Conservation (phyloP, 2,113 vertebrate species). For the Larimichthys crocea region DNA sequence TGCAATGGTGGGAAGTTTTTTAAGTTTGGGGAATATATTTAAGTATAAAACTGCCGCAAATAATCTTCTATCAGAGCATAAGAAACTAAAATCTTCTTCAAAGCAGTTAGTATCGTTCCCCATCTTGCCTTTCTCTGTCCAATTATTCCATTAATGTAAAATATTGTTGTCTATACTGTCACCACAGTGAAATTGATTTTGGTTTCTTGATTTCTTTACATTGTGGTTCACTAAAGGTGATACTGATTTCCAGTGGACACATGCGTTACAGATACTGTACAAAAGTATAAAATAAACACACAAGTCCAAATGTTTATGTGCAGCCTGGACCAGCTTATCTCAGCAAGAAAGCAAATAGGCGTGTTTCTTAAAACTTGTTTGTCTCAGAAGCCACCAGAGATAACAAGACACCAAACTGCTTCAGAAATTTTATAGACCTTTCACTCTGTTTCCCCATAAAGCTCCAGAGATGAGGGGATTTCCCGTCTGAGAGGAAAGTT, state of each 20-base stretch:
- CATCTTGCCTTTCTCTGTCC: too few relatives aligned
- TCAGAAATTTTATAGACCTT: conserved; percentile 24
- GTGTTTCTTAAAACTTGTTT: not conserved
- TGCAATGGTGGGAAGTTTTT: too few relatives aligned
- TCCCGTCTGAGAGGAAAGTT: conserved; percentile 20
- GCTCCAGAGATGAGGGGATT: conserved; percentile 42
- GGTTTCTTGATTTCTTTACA: not conserved
- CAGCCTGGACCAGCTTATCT: not conserved
- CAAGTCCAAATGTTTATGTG: too few relatives aligned
- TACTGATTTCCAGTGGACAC: too few relatives aligned
- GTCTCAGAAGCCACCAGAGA: not conserved
- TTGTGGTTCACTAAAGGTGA: not conserved
- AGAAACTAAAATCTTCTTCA: not conserved
- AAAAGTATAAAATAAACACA: too few relatives aligned
- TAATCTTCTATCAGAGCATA: not conserved
- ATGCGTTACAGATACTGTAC: too few relatives aligned
- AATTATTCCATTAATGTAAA: too few relatives aligned
- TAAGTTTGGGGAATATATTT: too few relatives aligned
- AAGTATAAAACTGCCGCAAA: too few relatives aligned
- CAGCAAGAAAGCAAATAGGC: not conserved
- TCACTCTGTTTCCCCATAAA: conserved; percentile 19
- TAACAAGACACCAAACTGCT: conserved; percentile 35
- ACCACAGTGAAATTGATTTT: not conserved
- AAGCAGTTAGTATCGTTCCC: too few relatives aligned
- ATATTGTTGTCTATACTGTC: too few relatives aligned